Evolutionary conservation across 2,797 vertebrate genomes (phyloP), one percentile per base, ranked within the genome.

Genomic region (Clamator glandarius): DNA sequence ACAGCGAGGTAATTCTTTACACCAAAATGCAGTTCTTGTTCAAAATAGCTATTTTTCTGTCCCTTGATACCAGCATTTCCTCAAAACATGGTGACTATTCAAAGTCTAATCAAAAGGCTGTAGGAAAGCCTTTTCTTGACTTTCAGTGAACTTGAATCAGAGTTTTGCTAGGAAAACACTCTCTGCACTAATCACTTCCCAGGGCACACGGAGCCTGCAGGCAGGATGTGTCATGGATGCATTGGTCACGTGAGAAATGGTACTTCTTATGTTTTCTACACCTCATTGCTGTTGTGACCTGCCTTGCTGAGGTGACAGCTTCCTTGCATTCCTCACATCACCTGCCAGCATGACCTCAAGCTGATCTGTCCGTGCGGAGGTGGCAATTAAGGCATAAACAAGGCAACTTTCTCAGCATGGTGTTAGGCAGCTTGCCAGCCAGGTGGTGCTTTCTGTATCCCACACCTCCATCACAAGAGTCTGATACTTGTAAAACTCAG

Each of bases 231-330:
- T 79, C 84, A n/a, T 2, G 15, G 86, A 88, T 44, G 77, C 50
- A 2, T 28, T 0, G 0, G 50, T 70, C 74, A 39, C 15, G 1
- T 17, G 11, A 73, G 54, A 54, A 68, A 4, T 21, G 58, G 35
- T 66, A 64, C 76, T 79, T 91, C 81, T 41, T 25, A 4, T 46
- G 59, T 83, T 82, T 92, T 87, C 85, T 74, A 33, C 67, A 61
- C 59, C 58, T 87, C 70, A 14, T 9, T 54, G 58, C 61, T 42
- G 6, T 19, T 44, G 68, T 92, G 89, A 94, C 88, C 91, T 48
- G 80, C 77, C 86, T 68, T 16, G 80, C 68, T 74, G 80, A 93
- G 95, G 91, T 94, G 89, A 84, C 17, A 44, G 81, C 93, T 91
- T 92, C 84, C 75, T 64, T 0, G 0, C 74, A 8, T 88, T 77